phyloP scores from a whole-genome alignment of 2,797 vertebrate genomes.

The Parambassis ranga region DNA sequence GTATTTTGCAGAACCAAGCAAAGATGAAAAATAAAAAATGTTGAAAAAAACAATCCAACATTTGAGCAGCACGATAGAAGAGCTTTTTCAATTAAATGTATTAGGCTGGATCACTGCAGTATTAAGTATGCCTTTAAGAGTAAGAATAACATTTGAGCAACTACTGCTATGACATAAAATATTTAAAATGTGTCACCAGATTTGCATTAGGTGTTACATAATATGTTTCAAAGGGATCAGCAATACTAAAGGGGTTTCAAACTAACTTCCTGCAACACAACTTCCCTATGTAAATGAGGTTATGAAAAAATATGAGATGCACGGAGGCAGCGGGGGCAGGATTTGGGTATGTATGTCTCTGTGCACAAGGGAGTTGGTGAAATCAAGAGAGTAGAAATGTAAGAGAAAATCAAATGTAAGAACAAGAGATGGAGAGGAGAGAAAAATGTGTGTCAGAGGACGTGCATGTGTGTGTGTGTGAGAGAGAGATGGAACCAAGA shows the following conservation, averaged over 20 bases:
- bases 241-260: constrained; percentile 50
- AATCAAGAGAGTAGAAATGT: constrained; percentile 49
- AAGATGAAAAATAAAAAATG: not conserved
- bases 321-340: constrained; percentile 32
- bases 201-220: constrained; percentile 58
- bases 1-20: constrained; percentile 1
- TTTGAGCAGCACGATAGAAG: not conserved
- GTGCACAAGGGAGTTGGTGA: constrained; percentile 46
- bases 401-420: constrained; percentile 52
- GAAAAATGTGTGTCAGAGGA: constrained; percentile 41
- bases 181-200: constrained; percentile 48
- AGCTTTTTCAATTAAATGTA: not conserved
- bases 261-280: constrained; percentile 60
- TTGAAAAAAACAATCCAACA: not conserved
- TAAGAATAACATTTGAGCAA: constrained; percentile 5
- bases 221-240: constrained; percentile 53
- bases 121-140: constrained; percentile 4
- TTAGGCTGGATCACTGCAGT: not conserved
- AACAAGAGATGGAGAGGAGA: constrained; percentile 24
- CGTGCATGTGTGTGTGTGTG: constrained; percentile 6
- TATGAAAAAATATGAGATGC: constrained; percentile 59
- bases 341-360: constrained; percentile 48
- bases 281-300: constrained; percentile 60
- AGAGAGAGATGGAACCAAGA: not conserved
- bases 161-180: constrained; percentile 23